A percentile compares a stretch with the other conserved stretches of the same genome.
These are phyloP conservation scores for Anguilla megastoma DNA, from an alignment of 2,797 vertebrate species.

Conservation along the genomic window DNA sequence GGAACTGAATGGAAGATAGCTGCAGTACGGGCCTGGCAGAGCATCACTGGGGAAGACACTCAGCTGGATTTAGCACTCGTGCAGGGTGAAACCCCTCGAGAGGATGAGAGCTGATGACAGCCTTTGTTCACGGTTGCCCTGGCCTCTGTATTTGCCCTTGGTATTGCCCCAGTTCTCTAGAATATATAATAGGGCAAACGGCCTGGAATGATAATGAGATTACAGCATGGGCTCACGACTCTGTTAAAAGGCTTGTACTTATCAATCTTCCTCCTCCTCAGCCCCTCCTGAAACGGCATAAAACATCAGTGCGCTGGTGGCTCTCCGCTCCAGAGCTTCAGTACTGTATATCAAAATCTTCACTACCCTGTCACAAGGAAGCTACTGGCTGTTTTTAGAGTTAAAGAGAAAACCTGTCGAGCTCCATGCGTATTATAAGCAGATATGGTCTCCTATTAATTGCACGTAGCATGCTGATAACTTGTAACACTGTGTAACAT, in stretches of 20 bases:
- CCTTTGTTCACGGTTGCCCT: constrained; percentile 32
- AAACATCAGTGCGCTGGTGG: neutral
- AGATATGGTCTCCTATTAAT: neutral
- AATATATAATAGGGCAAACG: neutral
- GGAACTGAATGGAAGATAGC: too few relatives aligned
- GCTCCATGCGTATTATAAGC: neutral
- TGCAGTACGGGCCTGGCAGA: too few relatives aligned
- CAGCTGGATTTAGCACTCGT: constrained; percentile 6
- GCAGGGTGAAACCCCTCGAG: constrained; percentile 24
- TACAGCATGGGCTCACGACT: constrained; percentile 33
- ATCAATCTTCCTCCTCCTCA: constrained; percentile 23
- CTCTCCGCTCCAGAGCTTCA: neutral
- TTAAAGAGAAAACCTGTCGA: neutral
- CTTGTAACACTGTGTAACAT: neutral
- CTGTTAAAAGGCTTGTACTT: constrained; percentile 38
- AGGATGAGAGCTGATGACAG: constrained; percentile 28
- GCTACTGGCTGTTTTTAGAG: neutral
- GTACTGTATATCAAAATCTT: neutral
- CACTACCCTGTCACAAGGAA: neutral
- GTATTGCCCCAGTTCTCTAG: neutral
- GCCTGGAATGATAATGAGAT: constrained; percentile 38
- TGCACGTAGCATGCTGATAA: neutral
- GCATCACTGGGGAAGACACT: too few relatives aligned
- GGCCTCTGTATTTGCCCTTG: neutral
- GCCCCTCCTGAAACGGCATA: neutral